Percentiles rank a stretch among this genome's conserved stretches.
Conservation (phyloP, 2,113 vertebrate species). For the Cnemophilus loriae region DNA sequence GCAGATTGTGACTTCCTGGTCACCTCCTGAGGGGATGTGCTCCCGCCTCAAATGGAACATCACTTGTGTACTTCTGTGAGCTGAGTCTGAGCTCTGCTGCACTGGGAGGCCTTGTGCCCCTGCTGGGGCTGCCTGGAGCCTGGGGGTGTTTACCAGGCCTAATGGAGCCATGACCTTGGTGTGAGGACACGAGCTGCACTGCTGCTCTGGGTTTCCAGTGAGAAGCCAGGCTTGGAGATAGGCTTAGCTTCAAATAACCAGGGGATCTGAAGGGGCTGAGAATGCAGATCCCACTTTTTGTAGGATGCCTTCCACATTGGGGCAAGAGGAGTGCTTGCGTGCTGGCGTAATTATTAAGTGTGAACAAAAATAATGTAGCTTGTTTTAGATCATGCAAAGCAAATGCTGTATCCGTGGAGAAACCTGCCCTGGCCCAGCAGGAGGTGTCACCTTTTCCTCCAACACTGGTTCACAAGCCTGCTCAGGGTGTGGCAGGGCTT, state of each 20-base stretch:
- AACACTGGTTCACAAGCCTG: rapidly evolving
- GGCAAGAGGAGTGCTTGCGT: not conserved
- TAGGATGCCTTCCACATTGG: not conserved
- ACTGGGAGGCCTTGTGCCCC: not conserved
- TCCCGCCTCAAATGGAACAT: not conserved
- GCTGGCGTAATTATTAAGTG: not conserved
- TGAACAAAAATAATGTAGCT: not conserved
- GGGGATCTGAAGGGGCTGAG: not conserved
- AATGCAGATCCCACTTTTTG: not conserved
- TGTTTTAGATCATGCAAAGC: not conserved
- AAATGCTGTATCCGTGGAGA: not conserved
- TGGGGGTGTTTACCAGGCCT: not conserved
- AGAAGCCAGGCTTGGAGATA: not conserved
- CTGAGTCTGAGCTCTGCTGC: not conserved
- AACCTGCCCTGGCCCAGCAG: not conserved
- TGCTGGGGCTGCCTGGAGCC: not conserved
- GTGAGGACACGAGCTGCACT: not conserved
- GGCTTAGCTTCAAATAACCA: not conserved
- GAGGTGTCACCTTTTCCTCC: not conserved
- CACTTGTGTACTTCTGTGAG: not conserved
- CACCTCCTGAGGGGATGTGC: not conserved
- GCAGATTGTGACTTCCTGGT: not conserved
- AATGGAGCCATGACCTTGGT: not conserved
- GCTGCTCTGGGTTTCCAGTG: not conserved
- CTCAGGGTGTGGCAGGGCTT: not conserved